Percentiles rank a stretch among this genome's conserved stretches.
These are phyloP conservation scores for Epizoanthus illoricatus DNA, from an alignment of 92 coral and sea anemone genomes.

Conservation along the genomic window DNA sequence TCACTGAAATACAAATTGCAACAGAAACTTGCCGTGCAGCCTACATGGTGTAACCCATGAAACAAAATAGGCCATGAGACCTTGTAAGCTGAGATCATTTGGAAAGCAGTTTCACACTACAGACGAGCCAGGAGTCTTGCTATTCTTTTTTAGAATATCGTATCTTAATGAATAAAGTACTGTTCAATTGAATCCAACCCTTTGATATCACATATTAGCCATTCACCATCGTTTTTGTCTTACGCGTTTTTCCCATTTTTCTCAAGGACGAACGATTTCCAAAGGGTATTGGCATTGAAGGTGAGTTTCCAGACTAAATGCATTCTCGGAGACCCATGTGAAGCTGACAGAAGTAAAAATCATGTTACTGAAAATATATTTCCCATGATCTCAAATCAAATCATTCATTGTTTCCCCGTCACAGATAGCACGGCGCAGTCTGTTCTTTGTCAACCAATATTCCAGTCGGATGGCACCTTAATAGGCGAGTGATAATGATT, in stretches of 20 bases:
- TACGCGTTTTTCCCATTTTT: slow-evolving; percentile 1
- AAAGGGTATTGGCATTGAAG: slow-evolving; percentile 94
- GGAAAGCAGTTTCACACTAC: too few species aligned
- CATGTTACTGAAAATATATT: background rate
- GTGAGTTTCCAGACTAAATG: slow-evolving; percentile 41
- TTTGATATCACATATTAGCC: too few species aligned
- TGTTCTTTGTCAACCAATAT: slow-evolving; percentile 91
- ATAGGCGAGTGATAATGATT: slow-evolving; percentile 59
- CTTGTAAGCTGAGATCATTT: too few species aligned
- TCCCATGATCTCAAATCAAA: background rate
- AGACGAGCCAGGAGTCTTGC: too few species aligned
- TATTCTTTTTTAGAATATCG: too few species aligned
- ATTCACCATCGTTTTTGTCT: too few species aligned
- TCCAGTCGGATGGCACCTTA: slow-evolving; percentile 90
- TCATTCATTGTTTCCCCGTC: slow-evolving; percentile 1
- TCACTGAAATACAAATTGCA: too few species aligned
- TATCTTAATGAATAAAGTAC: too few species aligned
- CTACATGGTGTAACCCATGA: too few species aligned
- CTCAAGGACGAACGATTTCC: slow-evolving; percentile 95
- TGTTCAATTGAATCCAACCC: too few species aligned
- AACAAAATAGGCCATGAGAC: too few species aligned
- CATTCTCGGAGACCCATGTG: background rate
- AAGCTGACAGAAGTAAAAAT: background rate
- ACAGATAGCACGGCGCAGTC: slow-evolving; percentile 96
- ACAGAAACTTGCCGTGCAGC: too few species aligned